Base-by-base conservation (phyloP, 2,113 vertebrate species). In the Ailurus styani region DNA sequence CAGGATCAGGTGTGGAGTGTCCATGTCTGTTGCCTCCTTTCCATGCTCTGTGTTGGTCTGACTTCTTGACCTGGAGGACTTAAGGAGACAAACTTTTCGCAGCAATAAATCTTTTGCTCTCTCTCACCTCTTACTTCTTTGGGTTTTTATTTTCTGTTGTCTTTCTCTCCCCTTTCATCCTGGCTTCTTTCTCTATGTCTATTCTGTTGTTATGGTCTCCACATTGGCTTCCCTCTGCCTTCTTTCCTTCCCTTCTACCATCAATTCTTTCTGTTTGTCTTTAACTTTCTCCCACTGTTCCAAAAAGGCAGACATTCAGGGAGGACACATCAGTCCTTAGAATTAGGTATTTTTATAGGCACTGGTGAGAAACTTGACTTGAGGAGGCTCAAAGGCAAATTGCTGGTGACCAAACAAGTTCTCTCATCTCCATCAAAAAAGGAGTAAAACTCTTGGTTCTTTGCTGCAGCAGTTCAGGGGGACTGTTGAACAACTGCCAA, bases 401-500 rank as follows among this genome's bases (percentile, higher is more conserved):
- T 50, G 29, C 8, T 18, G 62, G n/a, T 37, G 81, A 83, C 8
- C 27, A 55, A n/a, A 55, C 45, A 27, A 5, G 15, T 20, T 54
- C 31, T 54, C 27, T 97, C 29, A 8, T 70, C 87, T 97, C 85
- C 79, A 10, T 55, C 54, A 85, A 91, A 85, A 97, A 78, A 96
- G 94, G 84, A 81, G 86, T 73, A 86, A 62, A 66, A 45, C 45
- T 98, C 96, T 45, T 95, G 75, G 62, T 97, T 73, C 21, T 91
- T 96, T 92, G 62, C 92, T 97, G 60, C 93, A 93, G 62, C 89
- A 55, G 87, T 93, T 75, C 87, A 87, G 97, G 96, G 93, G 21
- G 52, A 93, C 78, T 13, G 42, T 7, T n/a, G 9, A 52, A 66
- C 31, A 47, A 47, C 92, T 84, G 60, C 31, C 96, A 92, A 97